Evolutionary conservation across 2,113 vertebrate species (phyloP).

Genomic region (Rhegmatorhina hoffmannsi): DNA sequence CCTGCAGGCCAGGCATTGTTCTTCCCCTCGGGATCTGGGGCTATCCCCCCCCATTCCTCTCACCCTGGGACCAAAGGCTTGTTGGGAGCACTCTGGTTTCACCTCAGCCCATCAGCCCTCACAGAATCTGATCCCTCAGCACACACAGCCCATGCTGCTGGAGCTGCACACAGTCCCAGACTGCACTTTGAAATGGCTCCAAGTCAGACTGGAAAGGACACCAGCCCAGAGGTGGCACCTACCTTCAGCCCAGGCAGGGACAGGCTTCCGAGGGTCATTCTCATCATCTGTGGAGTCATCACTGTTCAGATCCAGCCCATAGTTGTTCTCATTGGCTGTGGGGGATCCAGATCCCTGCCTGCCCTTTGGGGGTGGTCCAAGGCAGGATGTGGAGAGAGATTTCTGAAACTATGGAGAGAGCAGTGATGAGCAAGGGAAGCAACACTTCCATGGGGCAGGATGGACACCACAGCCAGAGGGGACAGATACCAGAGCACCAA

Average conservation of each 20-base stretch:
- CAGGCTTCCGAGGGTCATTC: constrained; percentile 87
- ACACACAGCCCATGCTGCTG: fast-evolving
- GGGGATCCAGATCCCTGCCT: neutral
- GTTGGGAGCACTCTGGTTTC: fast-evolving
- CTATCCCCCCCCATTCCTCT: fast-evolving
- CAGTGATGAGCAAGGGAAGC: neutral
- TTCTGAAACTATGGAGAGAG: constrained; percentile 33
- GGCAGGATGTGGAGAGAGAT: constrained; percentile 75
- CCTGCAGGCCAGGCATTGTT: fast-evolving
- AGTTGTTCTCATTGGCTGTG: constrained; percentile 66
- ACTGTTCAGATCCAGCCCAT: constrained; percentile 95
- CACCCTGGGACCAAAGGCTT: fast-evolving
- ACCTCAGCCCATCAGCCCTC: fast-evolving
- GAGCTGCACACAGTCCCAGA: fast-evolving
- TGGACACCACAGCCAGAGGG: neutral
- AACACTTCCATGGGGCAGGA: neutral
- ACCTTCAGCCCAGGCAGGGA: constrained; percentile 92
- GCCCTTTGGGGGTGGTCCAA: constrained; percentile 76
- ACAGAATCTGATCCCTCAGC: fast-evolving
- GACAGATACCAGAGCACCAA: neutral
- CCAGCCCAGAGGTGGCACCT: neutral
- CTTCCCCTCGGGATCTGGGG: neutral
- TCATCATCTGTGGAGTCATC: constrained; percentile 96
- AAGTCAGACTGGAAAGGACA: neutral
- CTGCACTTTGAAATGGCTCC: fast-evolving